Evolutionary conservation across 2,888 invertebrate genomes (phyloP).

Genomic region (Pammene fasciana): DNA sequence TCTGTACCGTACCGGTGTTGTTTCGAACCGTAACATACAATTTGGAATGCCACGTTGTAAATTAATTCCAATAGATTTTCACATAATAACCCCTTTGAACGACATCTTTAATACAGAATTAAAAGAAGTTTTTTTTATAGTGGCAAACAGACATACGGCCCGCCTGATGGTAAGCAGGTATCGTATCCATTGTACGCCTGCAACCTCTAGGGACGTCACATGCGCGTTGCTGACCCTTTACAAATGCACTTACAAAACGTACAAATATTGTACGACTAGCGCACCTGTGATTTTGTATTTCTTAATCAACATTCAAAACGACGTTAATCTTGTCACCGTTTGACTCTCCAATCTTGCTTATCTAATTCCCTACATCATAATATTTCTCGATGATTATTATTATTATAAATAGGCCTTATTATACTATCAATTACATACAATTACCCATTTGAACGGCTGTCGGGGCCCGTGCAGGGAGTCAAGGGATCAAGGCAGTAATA

Average conservation of each 20-base stretch:
- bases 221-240: too few species aligned
- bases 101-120: too few species aligned
- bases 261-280: too few species aligned
- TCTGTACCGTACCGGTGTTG: neutral
- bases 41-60: too few species aligned
- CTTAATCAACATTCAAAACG: neutral
- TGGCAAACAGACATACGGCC: too few species aligned
- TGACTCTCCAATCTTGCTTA: slow-evolving; percentile 1
- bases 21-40: neutral
- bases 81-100: too few species aligned
- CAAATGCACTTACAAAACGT: too few species aligned
- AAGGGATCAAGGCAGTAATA: slow-evolving; percentile 31
- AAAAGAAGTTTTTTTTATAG: too few species aligned
- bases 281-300: neutral
- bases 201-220: too few species aligned
- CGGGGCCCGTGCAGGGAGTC: slow-evolving; percentile 26
- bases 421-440: slow-evolving; percentile 38
- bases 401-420: slow-evolving; percentile 35
- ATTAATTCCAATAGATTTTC: too few species aligned
- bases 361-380: slow-evolving; percentile 22
- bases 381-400: slow-evolving; percentile 34
- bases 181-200: too few species aligned
- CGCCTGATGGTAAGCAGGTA: too few species aligned
- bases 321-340: neutral
- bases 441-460: slow-evolving; percentile 40